Conservation (phyloP, 2,888 invertebrate genomes). For the Euplagia quadripunctaria region DNA sequence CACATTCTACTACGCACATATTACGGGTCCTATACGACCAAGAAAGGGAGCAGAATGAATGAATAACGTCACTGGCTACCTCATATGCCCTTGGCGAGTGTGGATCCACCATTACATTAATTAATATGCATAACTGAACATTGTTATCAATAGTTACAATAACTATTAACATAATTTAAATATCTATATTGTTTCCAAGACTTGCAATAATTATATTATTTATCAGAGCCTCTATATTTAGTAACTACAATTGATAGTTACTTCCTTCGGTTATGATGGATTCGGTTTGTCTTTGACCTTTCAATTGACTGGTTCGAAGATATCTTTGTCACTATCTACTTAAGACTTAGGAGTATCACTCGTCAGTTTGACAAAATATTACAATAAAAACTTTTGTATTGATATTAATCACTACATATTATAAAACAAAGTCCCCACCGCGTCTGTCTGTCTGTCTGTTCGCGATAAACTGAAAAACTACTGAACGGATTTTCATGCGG, state of each 20-base stretch:
- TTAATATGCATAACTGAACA: neutral
- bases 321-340: neutral
- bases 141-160: neutral
- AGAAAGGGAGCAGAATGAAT: neutral
- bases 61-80: neutral
- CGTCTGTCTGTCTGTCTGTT: too few species aligned
- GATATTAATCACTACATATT: too few species aligned
- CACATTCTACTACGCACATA: neutral
- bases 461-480: too few species aligned
- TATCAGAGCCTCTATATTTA: conserved; percentile 16
- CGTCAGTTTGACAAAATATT: neutral
- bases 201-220: conserved; percentile 12
- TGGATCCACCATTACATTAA: neutral
- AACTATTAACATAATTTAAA: neutral
- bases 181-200: too few species aligned
- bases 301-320: neutral
- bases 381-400: too few species aligned
- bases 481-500: too few species aligned
- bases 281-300: neutral
- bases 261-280: neutral
- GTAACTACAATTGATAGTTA: neutral
- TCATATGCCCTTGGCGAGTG: neutral
- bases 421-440: too few species aligned
- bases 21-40: neutral
- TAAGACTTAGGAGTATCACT: too few species aligned